Base-by-base conservation (phyloP, 2,113 vertebrate genomes). In the Trichechus manatus region DNA sequence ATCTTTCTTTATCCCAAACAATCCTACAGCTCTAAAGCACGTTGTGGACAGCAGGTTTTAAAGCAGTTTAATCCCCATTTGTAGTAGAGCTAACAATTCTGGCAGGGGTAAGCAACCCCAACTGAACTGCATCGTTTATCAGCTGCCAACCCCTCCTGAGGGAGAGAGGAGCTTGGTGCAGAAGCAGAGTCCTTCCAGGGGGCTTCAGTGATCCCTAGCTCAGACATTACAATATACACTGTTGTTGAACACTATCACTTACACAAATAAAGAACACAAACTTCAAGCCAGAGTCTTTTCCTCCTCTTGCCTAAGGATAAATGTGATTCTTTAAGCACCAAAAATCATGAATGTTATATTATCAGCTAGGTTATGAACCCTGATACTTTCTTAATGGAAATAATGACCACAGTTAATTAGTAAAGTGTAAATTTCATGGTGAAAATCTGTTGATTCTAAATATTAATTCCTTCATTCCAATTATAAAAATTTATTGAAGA, bases 381-480 rank as follows among this genome's bases (percentile, higher is more conserved):
- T 88, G 70, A 85, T 44, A 44, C 44, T 88, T 91, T 96, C 63
- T 84, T 92, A 84, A 94, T 89, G 80, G 77, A 95, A 96, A 94
- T 93, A 88, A 39, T 72, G 85, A 95, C 74, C 53, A 85, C 4
- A 68, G 42, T 89, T 94, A 84, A 81, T 85, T 82, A 87, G 82
- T 75, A 84, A 94, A 92, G 91, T 47, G 87, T 36, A 94, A 75
- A 95, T 87, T 90, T 93, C 90, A 96, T 91, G 33, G 64, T 93
- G 80, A 97, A 91, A 96, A 87, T 93, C 11, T 87, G 63, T 92
- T 68, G 72, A 96, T 96, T 91, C 50, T 81, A 96, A 96, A 95
- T 86, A 93, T 56, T 78, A 66, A 95, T 93, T 74, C 59, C 84
- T 93, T 83, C 63, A 66, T 96, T 97, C 25, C 90, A 95, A 86